Conservation (phyloP, 1,140 invertebrate species). For the Eubasilissa regina region DNA sequence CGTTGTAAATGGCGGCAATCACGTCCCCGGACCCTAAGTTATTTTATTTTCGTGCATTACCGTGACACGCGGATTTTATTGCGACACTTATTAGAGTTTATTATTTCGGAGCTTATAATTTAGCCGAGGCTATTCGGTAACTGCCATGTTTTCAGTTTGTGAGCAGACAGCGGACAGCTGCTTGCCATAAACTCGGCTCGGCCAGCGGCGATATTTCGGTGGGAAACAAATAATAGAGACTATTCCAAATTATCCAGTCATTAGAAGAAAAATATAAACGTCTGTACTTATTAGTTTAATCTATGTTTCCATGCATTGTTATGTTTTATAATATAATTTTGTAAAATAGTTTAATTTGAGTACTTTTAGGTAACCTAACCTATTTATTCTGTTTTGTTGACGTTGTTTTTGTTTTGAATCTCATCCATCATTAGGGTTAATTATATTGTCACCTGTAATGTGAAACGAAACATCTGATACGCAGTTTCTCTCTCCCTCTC, state of each 20-base stretch:
- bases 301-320: too few relatives aligned
- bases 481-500: too few relatives aligned
- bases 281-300: too few relatives aligned
- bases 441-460: too few relatives aligned
- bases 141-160: conserved; percentile 20
- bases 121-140: conserved; percentile 18
- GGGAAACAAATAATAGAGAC: neutral
- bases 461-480: too few relatives aligned
- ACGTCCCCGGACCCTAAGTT: conserved; percentile 33
- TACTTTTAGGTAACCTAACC: too few relatives aligned
- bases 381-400: too few relatives aligned
- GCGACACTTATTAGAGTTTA: conserved; percentile 53
- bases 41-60: conserved; percentile 50
- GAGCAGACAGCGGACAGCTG: conserved; percentile 27
- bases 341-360: too few relatives aligned
- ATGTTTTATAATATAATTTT: too few relatives aligned
- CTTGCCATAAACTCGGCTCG: conserved; percentile 23
- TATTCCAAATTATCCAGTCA: conserved; percentile 17
- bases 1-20: conserved; percentile 32
- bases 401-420: too few relatives aligned
- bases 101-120: conserved; percentile 51
- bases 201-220: neutral
- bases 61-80: conserved; percentile 50
- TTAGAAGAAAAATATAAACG: conserved; percentile 3
- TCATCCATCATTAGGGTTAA: too few relatives aligned